A percentile compares a stretch with the other conserved stretches of the same genome.
phyloP scores from a whole-genome alignment of 2,888 invertebrate genomes.

The Hylaea fasciaria region DNA sequence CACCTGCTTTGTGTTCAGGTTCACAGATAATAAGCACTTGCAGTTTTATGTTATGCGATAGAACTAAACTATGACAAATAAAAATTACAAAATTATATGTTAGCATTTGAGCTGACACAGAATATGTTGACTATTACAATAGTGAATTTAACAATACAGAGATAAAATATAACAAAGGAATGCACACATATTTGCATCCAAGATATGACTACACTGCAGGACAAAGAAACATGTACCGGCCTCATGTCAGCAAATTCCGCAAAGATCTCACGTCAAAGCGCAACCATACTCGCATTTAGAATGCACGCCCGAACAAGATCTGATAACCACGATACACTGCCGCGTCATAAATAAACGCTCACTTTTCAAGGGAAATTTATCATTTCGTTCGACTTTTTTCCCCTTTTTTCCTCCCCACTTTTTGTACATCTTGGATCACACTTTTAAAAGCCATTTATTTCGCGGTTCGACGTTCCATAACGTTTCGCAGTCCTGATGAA shows the following conservation, averaged over 20 bases:
- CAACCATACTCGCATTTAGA: constrained; percentile 63
- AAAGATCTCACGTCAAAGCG: constrained; percentile 60
- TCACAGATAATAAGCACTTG: neutral
- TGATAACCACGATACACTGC: constrained; percentile 73
- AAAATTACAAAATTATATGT: no score
- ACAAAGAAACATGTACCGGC: constrained; percentile 40
- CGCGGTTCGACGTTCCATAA: constrained; percentile 72
- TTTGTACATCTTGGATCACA: constrained; percentile 82
- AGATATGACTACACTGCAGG: constrained; percentile 32
- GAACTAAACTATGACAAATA: neutral
- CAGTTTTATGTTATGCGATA: neutral
- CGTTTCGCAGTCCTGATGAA: constrained; percentile 74
- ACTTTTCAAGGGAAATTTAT: constrained; percentile 81
- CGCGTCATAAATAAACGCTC: constrained; percentile 79
- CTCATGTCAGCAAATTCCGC: constrained; percentile 44
- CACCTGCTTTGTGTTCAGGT: constrained; percentile 19
- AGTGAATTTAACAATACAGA: neutral
- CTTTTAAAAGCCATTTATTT: constrained; percentile 82
- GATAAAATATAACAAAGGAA: constrained; percentile 19
- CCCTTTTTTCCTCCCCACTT: constrained; percentile 64
- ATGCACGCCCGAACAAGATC: constrained; percentile 71
- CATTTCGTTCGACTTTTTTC: constrained; percentile 77
- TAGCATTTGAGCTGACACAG: no score
- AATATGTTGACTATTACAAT: no score
- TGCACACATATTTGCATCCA: constrained; percentile 5